phyloP scores from a whole-genome alignment of 2,113 vertebrate genomes.

The Ceuthmochares aereus region DNA sequence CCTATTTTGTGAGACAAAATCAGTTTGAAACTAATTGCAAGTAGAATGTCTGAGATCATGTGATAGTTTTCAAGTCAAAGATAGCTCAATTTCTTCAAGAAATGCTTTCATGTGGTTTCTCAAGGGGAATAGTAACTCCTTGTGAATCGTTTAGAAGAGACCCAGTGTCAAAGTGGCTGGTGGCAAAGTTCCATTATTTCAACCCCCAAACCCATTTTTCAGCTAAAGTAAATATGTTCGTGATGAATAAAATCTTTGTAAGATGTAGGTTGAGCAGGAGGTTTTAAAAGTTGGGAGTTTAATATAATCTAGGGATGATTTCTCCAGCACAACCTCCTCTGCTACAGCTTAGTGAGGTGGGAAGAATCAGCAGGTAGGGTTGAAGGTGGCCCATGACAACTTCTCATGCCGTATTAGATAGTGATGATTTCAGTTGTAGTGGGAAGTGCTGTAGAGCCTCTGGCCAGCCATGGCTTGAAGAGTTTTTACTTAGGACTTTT shows the following conservation, averaged over 20 bases:
- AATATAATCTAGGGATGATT: background rate
- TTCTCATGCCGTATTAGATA: background rate
- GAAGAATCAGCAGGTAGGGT: background rate
- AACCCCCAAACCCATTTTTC: background rate
- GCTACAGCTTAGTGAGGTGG: background rate
- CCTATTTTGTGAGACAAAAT: background rate
- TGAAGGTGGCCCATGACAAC: background rate
- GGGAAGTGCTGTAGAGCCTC: background rate
- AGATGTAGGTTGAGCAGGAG: background rate
- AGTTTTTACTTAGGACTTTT: background rate
- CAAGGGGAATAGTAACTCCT: background rate
- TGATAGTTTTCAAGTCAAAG: background rate
- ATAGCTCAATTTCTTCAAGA: background rate
- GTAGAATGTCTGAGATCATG: background rate
- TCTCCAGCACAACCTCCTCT: background rate
- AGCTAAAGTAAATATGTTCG: background rate
- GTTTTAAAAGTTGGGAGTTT: background rate
- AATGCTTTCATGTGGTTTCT: slow-evolving; percentile 26
- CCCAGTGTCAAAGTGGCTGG: background rate
- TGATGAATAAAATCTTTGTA: background rate
- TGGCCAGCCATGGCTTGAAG: background rate
- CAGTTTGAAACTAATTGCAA: background rate
- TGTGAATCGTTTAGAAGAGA: background rate
- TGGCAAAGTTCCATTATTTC: background rate
- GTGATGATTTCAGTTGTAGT: background rate